Evolutionary conservation across 2,888 invertebrate genomes (phyloP).

Genomic region (Perithous albicinctus): DNA sequence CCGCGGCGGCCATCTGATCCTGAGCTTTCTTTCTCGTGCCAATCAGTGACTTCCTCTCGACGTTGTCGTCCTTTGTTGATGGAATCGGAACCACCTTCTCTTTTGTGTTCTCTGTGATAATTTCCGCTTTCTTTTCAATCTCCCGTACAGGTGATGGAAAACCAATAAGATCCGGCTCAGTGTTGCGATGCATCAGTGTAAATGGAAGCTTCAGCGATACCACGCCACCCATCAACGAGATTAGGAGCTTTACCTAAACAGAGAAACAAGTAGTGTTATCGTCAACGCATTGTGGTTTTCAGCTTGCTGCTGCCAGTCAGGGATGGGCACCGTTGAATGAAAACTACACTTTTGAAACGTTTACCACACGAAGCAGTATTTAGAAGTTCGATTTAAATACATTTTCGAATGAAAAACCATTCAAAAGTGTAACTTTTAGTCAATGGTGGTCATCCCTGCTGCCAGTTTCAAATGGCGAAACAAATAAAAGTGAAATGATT

Average conservation of each 20-base stretch:
- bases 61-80: constrained; percentile 41
- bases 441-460: too few species aligned
- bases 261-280: background rate
- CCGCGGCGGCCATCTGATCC: constrained; percentile 74
- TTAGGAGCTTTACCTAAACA: constrained; percentile 88
- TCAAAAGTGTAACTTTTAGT: too few species aligned
- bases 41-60: constrained; percentile 36
- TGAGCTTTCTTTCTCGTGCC: constrained; percentile 45
- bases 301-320: background rate
- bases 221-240: constrained; percentile 93
- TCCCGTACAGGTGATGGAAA: constrained; percentile 82
- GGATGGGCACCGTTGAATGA: too few species aligned
- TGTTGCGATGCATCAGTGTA: constrained; percentile 90
- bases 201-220: constrained; percentile 93
- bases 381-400: too few species aligned
- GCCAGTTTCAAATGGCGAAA: too few species aligned
- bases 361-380: too few species aligned
- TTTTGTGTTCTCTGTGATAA: constrained; percentile 58
- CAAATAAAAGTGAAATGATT: too few species aligned
- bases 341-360: too few species aligned
- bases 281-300: background rate
- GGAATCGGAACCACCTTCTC: constrained; percentile 52
- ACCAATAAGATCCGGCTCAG: constrained; percentile 87
- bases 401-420: too few species aligned
- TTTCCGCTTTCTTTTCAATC: constrained; percentile 44